A percentile compares a stretch with the other conserved stretches of the same genome.
Conservation (phyloP, 2,797 vertebrate genomes). For the Peromyscus melanophrys region DNA sequence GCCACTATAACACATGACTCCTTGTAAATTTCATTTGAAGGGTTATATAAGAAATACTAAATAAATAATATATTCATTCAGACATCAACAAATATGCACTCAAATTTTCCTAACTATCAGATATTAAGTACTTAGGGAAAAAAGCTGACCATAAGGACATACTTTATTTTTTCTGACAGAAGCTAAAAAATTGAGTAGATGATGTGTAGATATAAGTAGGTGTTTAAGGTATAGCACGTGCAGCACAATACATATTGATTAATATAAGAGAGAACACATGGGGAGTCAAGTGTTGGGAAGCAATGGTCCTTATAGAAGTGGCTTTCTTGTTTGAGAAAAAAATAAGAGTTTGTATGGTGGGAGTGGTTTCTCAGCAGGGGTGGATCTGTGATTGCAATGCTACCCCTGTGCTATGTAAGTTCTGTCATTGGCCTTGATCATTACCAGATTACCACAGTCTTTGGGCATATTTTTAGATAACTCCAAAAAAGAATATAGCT, state of each 20-base stretch:
- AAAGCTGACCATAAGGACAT: not conserved
- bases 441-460: not conserved
- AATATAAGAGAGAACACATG: not conserved
- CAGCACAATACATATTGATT: not conserved
- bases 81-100: not conserved
- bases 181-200: not conserved
- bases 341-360: not conserved
- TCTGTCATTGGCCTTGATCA: not conserved
- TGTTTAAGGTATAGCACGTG: not conserved
- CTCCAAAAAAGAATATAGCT: not conserved
- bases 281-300: not conserved
- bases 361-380: not conserved
- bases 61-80: not conserved
- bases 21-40: not conserved
- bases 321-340: not conserved
- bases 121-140: not conserved
- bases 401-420: rapidly evolving
- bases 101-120: not conserved
- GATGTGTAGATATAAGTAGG: not conserved
- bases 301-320: rapidly evolving
- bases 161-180: not conserved
- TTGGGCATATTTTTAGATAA: not conserved
- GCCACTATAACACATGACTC: not conserved
- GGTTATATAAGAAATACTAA: not conserved
- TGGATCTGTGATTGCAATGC: not conserved